Evolutionary conservation across 2,888 invertebrate genomes (phyloP), one percentile per base, ranked within the genome.

Genomic region (Eurois occulta): DNA sequence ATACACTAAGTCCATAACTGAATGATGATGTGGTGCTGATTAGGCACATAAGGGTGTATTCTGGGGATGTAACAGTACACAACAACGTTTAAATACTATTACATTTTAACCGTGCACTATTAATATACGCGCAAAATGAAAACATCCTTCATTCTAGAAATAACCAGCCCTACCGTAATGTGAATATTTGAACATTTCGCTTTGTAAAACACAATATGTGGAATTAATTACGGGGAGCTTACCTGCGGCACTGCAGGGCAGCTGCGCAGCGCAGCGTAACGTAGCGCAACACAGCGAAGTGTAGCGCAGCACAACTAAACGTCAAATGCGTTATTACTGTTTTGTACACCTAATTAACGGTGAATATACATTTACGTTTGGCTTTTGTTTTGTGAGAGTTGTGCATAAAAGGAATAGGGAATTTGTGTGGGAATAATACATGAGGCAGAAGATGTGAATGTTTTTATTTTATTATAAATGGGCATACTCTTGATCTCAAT

Each of bases 181-280:
- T 68, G 75, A 78, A 87, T 81, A 86, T 86, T 86, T 81, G 86
- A 77, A 73, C 84, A 81, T 75, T 84, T 78, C 65, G 55, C 87
- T 86, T 87, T 85, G 87, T 86, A 77, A 81, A 81, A 87, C 72
- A 81, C 73, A 87, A 78, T 86, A 77, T 81, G 75, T 69, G 65
- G 77, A 85, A 86, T 85, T 86, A 84, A 85, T 84, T 85, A 87
- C 80, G 62, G 46, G 35, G 65, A 69, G 81, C 72, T 83, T 70
- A 86, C 85, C 85, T 83, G 86, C 60, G 73, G 80, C 72, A 41
- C 52, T 76, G 72, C 38, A 64, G 28, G 71, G 46, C 41, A 75
- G 64, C 48, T 24, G 69, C 62, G 43, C n/a, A 32, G 68, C 52
- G 72, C 62, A 43, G 65, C 71, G 48, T 43, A 43, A 28, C 48